Percentiles rank a stretch among this genome's conserved stretches.
phyloP scores from a whole-genome alignment of 2,113 vertebrate genomes.

The Lichenostomus cassidix region DNA sequence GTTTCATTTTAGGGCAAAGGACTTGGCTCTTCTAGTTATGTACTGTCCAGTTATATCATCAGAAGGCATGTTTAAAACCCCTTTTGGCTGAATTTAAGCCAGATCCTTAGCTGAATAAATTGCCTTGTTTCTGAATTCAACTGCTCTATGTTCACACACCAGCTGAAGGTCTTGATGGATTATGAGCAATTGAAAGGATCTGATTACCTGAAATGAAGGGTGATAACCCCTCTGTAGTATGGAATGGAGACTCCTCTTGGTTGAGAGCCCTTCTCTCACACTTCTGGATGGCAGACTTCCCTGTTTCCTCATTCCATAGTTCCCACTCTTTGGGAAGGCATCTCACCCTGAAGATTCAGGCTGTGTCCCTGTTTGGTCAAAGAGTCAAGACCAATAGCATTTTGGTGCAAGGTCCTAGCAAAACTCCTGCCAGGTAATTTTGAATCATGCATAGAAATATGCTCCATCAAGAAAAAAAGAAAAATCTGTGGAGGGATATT shows the following conservation, averaged over 20 bases:
- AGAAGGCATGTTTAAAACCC: not conserved
- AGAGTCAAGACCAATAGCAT: not conserved
- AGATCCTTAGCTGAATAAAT: not conserved
- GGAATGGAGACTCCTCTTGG: not conserved
- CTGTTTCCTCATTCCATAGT: not conserved
- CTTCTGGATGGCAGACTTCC: not conserved
- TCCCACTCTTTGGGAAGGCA: not conserved
- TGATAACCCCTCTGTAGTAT: rapidly evolving
- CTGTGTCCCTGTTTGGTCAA: not conserved
- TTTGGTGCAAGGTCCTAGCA: not conserved
- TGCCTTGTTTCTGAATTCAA: not conserved
- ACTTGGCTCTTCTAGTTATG: not conserved
- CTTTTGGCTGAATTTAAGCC: not conserved
- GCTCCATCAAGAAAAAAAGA: not conserved
- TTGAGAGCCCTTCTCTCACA: not conserved
- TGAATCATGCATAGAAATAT: not conserved
- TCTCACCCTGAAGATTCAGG: not conserved
- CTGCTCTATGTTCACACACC: rapidly evolving
- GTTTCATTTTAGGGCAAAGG: not conserved
- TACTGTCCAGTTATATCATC: not conserved
- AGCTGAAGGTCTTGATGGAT: not conserved
- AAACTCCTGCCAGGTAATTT: not conserved
- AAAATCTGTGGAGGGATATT: not conserved
- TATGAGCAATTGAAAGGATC: not conserved
- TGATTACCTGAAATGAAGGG: not conserved